Base-by-base conservation (phyloP, 2,113 vertebrate species). In the Poeciliopsis occidentalis region DNA sequence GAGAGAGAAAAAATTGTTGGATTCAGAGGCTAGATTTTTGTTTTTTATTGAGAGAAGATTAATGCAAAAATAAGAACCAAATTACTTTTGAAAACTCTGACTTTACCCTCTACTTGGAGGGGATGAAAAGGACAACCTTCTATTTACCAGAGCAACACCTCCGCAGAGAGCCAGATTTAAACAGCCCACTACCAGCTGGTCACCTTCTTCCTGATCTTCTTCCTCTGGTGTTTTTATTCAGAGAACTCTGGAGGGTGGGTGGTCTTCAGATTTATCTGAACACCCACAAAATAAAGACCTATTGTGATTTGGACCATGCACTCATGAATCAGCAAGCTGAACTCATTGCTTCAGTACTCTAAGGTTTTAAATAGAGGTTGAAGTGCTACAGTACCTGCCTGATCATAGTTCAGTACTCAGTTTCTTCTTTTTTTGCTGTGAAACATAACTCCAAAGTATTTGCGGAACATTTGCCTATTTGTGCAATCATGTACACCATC, bases 171-270 rank as follows among this genome's bases (percentile, higher is more conserved):
- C 44, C 44, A 47, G 51, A 57, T 57, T n/a, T 24, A 10, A 57
- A 57, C 22, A 24, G 10, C 24, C 8, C 22, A 57, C 51, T 10
- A n/a, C 8, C 51, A 54, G 22, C 19, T 54, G 17, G 47, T 22
- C 47, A 17, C 47, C 47, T 51, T 7, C 10, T 13, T 51, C 24
- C 1, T 26, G 19, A 34, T 24, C n/a, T 22, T 67, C 64, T 26
- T 82, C 69, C 73, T 64, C 34, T 22, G 73, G 73, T 0, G 10
- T 70, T 66, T 70, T 86, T 67, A 76, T 44, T 76, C 80, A 0
- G 47, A 22, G 47, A 54, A 71, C 68, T 1, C 67, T 3, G 69
- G 77, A 76, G 41, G 77, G 76, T 54, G 19, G 11, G 31, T 41
- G 1, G 37, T 41, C 72, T 79, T 76, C 76, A 8, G 76, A 79